Evolutionary conservation across 2,888 invertebrate genomes (phyloP).

Genomic region (Phalera bucephala): DNA sequence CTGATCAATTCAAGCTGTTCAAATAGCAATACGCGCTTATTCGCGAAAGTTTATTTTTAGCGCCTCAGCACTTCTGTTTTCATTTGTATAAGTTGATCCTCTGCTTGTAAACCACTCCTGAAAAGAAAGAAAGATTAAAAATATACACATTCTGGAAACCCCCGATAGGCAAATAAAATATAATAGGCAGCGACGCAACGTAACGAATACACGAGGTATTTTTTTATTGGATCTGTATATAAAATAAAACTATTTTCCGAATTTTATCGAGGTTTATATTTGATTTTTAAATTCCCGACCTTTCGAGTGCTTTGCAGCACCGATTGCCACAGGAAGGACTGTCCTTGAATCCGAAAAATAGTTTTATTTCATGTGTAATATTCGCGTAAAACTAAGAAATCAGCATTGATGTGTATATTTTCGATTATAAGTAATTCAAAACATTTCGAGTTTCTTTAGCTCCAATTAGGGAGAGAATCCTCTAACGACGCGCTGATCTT

Average conservation of each 20-base stretch:
- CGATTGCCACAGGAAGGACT: too few relatives aligned
- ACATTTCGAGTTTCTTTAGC: conserved; percentile 40
- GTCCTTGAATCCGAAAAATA: too few relatives aligned
- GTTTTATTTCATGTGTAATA: too few relatives aligned
- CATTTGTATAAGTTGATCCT: conserved; percentile 60
- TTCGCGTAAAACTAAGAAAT: too few relatives aligned
- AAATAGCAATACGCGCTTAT: conserved; percentile 36
- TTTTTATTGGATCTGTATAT: conserved; percentile 10
- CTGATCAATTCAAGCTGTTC: conserved; percentile 44
- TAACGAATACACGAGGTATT: conserved; percentile 7
- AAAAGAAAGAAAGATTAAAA: conserved; percentile 49
- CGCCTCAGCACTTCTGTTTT: conserved; percentile 63
- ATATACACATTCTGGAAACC: conserved; percentile 2
- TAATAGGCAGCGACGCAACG: conserved; percentile 44
- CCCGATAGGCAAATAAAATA: conserved; percentile 5
- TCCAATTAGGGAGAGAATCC: conserved; percentile 51
- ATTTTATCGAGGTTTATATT: too few relatives aligned
- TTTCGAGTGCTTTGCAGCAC: too few relatives aligned
- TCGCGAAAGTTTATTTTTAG: conserved; percentile 52
- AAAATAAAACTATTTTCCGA: too few relatives aligned
- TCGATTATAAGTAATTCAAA: conserved; percentile 35
- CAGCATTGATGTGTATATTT: too few relatives aligned
- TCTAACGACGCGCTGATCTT: conserved; percentile 41
- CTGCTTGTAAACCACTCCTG: conserved; percentile 72
- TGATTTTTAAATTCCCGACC: too few relatives aligned